Evolutionary conservation across 2,113 vertebrate species (phyloP).

Genomic region (Nymphicus hollandicus): DNA sequence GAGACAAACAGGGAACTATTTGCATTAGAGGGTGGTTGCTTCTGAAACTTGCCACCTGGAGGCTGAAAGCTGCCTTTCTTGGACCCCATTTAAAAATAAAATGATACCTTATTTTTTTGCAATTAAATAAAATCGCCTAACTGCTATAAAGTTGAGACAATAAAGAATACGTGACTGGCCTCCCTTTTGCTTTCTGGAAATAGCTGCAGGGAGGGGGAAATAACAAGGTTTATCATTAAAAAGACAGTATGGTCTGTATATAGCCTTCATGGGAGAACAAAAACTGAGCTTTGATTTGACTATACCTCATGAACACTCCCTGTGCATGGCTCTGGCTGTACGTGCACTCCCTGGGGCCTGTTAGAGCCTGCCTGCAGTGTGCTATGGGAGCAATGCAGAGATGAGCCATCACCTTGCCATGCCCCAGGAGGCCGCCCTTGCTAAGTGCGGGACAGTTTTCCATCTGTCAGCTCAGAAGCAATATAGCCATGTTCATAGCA

Average conservation of each 20-base stretch:
- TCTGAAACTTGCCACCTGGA: not conserved
- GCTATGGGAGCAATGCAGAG: not conserved
- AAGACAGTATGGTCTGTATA: not conserved
- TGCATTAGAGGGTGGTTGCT: not conserved
- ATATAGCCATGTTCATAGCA: not conserved
- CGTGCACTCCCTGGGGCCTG: not conserved
- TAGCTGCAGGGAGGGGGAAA: not conserved
- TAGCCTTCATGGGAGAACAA: not conserved
- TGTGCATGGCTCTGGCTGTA: not conserved
- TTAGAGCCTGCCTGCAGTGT: not conserved
- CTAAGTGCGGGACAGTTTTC: rapidly evolving
- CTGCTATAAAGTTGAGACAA: not conserved
- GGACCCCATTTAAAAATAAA: not conserved
- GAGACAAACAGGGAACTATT: not conserved
- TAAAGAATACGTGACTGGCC: not conserved
- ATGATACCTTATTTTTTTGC: not conserved
- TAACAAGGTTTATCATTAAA: not conserved
- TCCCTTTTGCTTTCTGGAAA: not conserved
- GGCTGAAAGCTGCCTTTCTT: not conserved
- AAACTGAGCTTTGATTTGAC: not conserved
- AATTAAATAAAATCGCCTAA: not conserved
- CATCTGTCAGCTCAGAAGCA: rapidly evolving
- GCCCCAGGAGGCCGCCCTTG: not conserved
- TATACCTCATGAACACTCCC: not conserved
- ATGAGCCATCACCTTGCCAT: not conserved